phyloP scores from a whole-genome alignment of 1,140 invertebrate species.

The Eupeodes corollae region DNA sequence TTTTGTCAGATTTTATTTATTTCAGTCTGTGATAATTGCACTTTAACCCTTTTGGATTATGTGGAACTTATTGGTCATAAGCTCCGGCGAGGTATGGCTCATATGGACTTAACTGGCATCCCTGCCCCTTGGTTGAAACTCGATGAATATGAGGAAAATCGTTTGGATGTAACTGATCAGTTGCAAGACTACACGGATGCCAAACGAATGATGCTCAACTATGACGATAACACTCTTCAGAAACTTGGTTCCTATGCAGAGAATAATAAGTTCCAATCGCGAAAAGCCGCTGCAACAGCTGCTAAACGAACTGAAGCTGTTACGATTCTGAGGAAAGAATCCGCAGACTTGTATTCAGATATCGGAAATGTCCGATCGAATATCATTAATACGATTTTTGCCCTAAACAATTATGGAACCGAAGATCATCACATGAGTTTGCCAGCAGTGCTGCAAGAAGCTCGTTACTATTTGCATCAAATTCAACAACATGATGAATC shows the following conservation, averaged over 20 bases:
- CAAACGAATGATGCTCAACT: constrained; percentile 17
- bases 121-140: constrained; percentile 59
- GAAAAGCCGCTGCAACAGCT: constrained; percentile 21
- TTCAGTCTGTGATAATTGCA: constrained; percentile 86
- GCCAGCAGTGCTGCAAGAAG: constrained; percentile 28
- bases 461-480: constrained; percentile 25
- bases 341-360: constrained; percentile 9
- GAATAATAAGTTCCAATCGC: constrained; percentile 25
- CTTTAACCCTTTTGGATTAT: constrained; percentile 66
- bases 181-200: constrained; percentile 37
- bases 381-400: constrained; percentile 18
- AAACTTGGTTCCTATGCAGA: constrained; percentile 30
- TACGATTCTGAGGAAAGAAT: constrained; percentile 15
- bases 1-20: constrained; percentile 11
- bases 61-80: constrained; percentile 48
- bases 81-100: constrained; percentile 41
- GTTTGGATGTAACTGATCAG: constrained; percentile 26
- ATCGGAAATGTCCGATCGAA: constrained; percentile 7
- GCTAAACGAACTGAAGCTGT: constrained; percentile 18
- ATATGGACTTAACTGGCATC: constrained; percentile 50
- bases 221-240: constrained; percentile 18
- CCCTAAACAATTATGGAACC: constrained; percentile 23
- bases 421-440: constrained; percentile 27
- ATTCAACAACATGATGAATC: constrained; percentile 22
- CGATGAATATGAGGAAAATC: constrained; percentile 35